Percentiles rank a stretch among this genome's conserved stretches.
phyloP scores from a whole-genome alignment of 2,113 vertebrate species.

The Oenanthe melanoleuca region DNA sequence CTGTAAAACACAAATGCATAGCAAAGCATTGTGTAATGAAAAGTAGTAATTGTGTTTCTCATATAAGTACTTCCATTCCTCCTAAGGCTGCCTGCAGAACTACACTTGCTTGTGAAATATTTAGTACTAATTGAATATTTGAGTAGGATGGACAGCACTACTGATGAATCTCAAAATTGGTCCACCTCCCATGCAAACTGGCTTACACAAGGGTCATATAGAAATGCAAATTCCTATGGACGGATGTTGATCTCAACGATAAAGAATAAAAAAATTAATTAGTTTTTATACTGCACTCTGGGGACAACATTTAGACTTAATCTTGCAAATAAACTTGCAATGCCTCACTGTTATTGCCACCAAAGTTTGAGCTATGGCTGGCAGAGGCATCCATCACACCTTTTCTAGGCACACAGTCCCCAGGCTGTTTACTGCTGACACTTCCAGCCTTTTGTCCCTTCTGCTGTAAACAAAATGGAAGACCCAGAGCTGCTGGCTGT shows the following conservation, averaged over 20 bases:
- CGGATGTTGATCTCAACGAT: slow-evolving; percentile 9
- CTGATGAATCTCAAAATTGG: slow-evolving; percentile 33
- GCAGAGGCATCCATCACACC: slow-evolving; percentile 31
- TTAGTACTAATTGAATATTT: neutral
- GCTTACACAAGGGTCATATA: slow-evolving; percentile 50
- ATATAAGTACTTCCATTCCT: neutral
- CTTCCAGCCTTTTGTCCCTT: slow-evolving; percentile 56
- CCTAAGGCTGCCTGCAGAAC: neutral
- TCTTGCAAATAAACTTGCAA: slow-evolving; percentile 60
- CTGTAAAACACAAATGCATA: neutral
- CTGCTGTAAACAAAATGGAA: slow-evolving; percentile 67
- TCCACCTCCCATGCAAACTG: slow-evolving; percentile 51
- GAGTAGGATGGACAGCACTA: neutral
- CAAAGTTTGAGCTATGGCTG: slow-evolving; percentile 53
- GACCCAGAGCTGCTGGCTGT: slow-evolving; percentile 60
- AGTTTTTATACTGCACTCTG: slow-evolving; percentile 42
- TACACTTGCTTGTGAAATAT: neutral
- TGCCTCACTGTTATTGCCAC: slow-evolving; percentile 24
- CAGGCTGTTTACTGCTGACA: slow-evolving; percentile 44
- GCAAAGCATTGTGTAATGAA: neutral
- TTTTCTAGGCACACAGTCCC: slow-evolving; percentile 23
- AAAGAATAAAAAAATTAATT: slow-evolving; percentile 66
- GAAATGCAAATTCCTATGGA: slow-evolving; percentile 55
- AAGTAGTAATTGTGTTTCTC: neutral
- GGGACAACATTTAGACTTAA: slow-evolving; percentile 53